Evolutionary conservation across 2,113 vertebrate genomes (phyloP).

Genomic region (Picathartes gymnocephalus): DNA sequence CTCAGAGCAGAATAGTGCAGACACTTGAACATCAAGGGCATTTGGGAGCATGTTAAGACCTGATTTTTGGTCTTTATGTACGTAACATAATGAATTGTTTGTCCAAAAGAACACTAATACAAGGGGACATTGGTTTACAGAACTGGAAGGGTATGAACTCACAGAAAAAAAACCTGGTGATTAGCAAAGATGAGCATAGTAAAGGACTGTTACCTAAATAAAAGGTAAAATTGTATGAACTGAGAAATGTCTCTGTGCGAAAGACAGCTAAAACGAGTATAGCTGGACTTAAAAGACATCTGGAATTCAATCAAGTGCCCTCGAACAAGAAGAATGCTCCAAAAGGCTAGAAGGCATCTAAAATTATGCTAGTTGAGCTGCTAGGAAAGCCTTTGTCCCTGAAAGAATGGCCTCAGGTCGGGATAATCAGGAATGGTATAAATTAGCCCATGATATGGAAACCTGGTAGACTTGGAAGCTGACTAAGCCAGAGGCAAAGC

Average conservation of each 20-base stretch:
- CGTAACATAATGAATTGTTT: background rate
- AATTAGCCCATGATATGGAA: background rate
- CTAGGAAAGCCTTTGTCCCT: background rate
- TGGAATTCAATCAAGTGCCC: background rate
- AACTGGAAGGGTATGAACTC: background rate
- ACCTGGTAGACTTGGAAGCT: background rate
- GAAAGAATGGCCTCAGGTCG: background rate
- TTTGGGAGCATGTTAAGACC: background rate
- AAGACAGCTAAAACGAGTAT: background rate
- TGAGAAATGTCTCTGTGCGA: background rate
- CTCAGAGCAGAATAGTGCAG: background rate
- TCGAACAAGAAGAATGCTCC: background rate
- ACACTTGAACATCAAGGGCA: background rate
- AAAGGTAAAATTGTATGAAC: background rate
- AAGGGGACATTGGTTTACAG: background rate
- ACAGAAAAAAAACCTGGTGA: background rate
- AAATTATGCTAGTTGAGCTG: background rate
- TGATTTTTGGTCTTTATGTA: background rate
- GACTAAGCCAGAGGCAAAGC: constrained; percentile 1
- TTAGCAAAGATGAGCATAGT: background rate
- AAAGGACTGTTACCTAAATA: background rate
- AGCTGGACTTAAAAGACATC: background rate
- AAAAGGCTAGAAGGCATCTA: background rate
- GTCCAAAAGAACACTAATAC: background rate
- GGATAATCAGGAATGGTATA: background rate